A percentile compares a stretch with the other conserved stretches of the same genome.
These are phyloP conservation scores for Microcebus lehilahytsara DNA, from an alignment of 2,113 vertebrate genomes.

Conservation along the genomic window DNA sequence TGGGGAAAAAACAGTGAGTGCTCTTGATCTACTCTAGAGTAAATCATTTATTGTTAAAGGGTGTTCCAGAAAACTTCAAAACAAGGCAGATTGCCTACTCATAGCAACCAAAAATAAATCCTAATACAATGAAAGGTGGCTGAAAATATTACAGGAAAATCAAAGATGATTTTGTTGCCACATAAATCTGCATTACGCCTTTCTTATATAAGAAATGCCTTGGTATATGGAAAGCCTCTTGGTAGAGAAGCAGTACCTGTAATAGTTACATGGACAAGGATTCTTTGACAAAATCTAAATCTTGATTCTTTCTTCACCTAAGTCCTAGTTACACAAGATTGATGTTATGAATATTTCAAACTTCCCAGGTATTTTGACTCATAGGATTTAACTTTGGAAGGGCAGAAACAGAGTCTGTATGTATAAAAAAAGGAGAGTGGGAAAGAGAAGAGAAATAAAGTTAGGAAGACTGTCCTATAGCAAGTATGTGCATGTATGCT, in stretches of 20 bases:
- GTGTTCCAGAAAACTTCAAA: constrained; percentile 68
- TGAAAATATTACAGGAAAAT: not conserved
- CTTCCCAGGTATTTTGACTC: not conserved
- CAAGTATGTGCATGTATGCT: not conserved
- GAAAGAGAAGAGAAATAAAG: not conserved
- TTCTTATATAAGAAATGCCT: not conserved
- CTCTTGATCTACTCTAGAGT: constrained; percentile 74
- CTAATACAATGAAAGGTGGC: constrained; percentile 21
- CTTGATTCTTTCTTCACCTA: not conserved
- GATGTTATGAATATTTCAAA: not conserved
- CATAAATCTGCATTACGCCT: not conserved
- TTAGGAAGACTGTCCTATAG: not conserved
- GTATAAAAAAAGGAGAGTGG: not conserved
- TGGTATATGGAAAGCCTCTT: not conserved
- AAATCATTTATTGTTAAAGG: constrained; percentile 71
- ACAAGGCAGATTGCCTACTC: constrained; percentile 35
- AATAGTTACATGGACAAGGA: not conserved
- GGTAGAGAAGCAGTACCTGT: not conserved
- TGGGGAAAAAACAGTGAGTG: constrained; percentile 50
- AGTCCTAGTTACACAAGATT: not conserved
- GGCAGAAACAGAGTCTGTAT: not conserved
- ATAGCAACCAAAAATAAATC: constrained; percentile 45
- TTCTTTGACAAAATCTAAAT: constrained; percentile 11
- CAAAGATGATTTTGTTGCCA: constrained; percentile 46
- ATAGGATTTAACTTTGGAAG: not conserved